Conservation (phyloP, 1,140 invertebrate species). For the Ectropis grisescens region DNA sequence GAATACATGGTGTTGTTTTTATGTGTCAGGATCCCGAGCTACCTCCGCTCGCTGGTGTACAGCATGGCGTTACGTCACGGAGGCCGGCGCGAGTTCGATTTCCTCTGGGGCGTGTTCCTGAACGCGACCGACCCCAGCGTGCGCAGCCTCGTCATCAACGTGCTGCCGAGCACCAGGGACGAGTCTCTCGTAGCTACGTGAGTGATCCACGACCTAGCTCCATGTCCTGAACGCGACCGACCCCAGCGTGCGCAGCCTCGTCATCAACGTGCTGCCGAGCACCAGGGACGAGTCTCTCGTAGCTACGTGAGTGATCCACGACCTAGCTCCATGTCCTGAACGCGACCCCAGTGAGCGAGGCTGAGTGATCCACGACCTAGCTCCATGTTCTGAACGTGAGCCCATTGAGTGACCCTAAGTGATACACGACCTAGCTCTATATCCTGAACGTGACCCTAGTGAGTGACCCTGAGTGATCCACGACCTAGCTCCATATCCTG, state of each 20-base stretch:
- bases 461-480: too few relatives aligned
- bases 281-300: constrained; percentile 69
- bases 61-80: constrained; percentile 85
- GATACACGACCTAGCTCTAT: too few relatives aligned
- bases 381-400: constrained; percentile 75
- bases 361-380: too few relatives aligned
- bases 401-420: too few relatives aligned
- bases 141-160: constrained; percentile 76
- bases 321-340: too few relatives aligned
- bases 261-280: constrained; percentile 80
- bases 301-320: constrained; percentile 27
- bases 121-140: constrained; percentile 80
- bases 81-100: constrained; percentile 85
- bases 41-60: constrained; percentile 84
- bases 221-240: constrained; percentile 79
- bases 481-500: too few relatives aligned
- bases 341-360: too few relatives aligned
- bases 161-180: constrained; percentile 80
- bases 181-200: constrained; percentile 34
- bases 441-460: too few relatives aligned
- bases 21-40: constrained; percentile 86
- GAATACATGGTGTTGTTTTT: too few relatives aligned
- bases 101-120: constrained; percentile 81
- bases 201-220: too few relatives aligned
- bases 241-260: constrained; percentile 77